Evolutionary conservation across 2,113 vertebrate species (phyloP), one percentile per base, ranked within the genome.

Genomic region (Calyptommatus sinebrachiatus): DNA sequence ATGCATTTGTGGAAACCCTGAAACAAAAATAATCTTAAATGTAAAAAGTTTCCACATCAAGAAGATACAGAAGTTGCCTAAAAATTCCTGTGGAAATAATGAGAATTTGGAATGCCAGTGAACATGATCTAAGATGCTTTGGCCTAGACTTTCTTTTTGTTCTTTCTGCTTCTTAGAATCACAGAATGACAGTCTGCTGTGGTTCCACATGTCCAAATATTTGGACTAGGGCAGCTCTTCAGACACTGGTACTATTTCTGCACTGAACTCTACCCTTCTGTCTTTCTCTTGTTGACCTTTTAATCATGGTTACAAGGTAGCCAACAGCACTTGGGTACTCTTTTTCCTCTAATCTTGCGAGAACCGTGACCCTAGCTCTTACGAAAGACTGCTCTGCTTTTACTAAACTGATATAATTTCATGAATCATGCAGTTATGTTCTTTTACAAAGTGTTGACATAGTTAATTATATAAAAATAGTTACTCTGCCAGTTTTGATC

Each of bases 231-330:
- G 53, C 69, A 22, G 50, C 74, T 77, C 75, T 81, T 78, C 85
- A 74, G 83, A 87, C 91, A 77, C 70, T 81, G 78, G 57, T 84
- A 48, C 67, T 83, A 66, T 81, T 89, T 82, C 62, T 31, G 73
- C 14, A 57, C n/a, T 81, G 76, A 73, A 62, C 57, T 73, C 65
- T 83, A 29, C 41, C 88, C 68, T 82, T 78, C 46, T 7, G 4
- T 46, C 35, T 82, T 60, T 74, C 26, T 46, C 63, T 73, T 82
- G 57, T 28, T 86, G 86, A 85, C 1, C 0, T 88, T 85, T 83
- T 73, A 21, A 83, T 86, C 61, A 77, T 78, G 70, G 68, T 66
- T 87, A 78, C 29, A 84, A 77, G 83, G n/a, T 90, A 72, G 82
- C 84, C 85, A 91, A 81, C 74, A 78, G 1, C 20, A 18, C 57